Evolutionary conservation across 2,113 vertebrate genomes (phyloP).

Genomic region (Aegotheles bennettii): DNA sequence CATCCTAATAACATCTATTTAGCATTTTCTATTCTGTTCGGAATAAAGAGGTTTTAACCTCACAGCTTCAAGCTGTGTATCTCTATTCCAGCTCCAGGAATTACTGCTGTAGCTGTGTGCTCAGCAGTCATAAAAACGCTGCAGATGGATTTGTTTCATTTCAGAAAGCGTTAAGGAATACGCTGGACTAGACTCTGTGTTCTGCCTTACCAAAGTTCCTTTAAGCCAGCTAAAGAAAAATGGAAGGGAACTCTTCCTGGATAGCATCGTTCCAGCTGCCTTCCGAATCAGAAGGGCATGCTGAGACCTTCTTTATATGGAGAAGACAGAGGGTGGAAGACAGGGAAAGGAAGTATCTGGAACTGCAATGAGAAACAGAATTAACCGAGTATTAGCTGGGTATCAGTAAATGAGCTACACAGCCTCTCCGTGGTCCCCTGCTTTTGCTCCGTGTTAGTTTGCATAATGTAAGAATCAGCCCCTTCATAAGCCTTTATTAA

Average conservation of each 20-base stretch:
- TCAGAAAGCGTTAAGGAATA: neutral
- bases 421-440: neutral
- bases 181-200: neutral
- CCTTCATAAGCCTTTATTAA: neutral
- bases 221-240: neutral
- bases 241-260: neutral
- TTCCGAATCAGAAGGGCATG: neutral
- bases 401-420: neutral
- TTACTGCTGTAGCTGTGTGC: neutral
- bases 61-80: neutral
- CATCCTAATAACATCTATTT: neutral
- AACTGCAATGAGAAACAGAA: neutral
- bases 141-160: neutral
- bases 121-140: slow-evolving; percentile 10
- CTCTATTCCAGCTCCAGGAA: neutral
- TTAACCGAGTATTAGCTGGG: neutral
- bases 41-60: slow-evolving; percentile 29
- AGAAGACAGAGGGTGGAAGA: neutral
- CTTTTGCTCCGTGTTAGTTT: neutral
- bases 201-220: neutral
- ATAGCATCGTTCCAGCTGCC: neutral
- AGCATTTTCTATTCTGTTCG: slow-evolving; percentile 8
- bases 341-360: neutral
- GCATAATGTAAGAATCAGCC: neutral
- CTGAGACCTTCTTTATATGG: neutral